Evolutionary conservation across 2,797 vertebrate genomes (phyloP).

Genomic region (Chlorospingus semifuscus): DNA sequence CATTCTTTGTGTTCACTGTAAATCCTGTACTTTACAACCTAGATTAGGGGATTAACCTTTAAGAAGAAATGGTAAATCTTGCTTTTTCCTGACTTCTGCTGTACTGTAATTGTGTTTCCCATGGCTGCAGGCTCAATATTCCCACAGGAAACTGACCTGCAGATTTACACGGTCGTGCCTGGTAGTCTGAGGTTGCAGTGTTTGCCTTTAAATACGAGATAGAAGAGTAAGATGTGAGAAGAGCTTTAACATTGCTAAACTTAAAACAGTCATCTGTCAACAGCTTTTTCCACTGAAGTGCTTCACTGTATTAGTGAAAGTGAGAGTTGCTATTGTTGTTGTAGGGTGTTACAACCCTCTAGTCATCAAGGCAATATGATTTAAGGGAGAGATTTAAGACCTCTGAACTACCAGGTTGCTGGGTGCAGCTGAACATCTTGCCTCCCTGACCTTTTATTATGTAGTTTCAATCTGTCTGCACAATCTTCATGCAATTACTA

Average conservation of each 20-base stretch:
- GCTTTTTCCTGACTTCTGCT: slow-evolving; percentile 43
- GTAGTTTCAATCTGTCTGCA: neutral
- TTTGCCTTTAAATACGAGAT: neutral
- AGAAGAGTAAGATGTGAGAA: neutral
- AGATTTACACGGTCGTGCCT: slow-evolving; percentile 21
- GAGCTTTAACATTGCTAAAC: neutral
- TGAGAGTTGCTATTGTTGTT: slow-evolving; percentile 9
- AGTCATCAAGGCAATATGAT: neutral
- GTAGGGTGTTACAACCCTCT: neutral
- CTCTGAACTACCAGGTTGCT: neutral
- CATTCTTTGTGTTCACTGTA: slow-evolving; percentile 39
- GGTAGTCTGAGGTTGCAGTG: slow-evolving; percentile 17
- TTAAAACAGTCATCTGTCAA: slow-evolving; percentile 20
- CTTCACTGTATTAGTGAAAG: slow-evolving; percentile 14
- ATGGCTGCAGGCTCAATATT: slow-evolving; percentile 33
- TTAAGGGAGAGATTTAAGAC: slow-evolving; percentile 4
- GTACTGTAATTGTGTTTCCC: slow-evolving; percentile 41
- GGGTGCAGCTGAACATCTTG: neutral
- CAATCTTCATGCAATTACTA: neutral
- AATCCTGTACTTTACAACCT: slow-evolving; percentile 59
- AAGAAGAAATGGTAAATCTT: slow-evolving; percentile 33
- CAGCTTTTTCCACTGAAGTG: slow-evolving; percentile 20
- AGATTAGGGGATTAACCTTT: slow-evolving; percentile 68
- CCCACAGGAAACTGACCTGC: slow-evolving; percentile 59
- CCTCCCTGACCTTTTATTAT: neutral